A percentile compares a stretch with the other conserved stretches of the same genome.
Evolutionary conservation across 2,113 vertebrate species (phyloP).

Genomic region (Paraplagusia blochii): DNA sequence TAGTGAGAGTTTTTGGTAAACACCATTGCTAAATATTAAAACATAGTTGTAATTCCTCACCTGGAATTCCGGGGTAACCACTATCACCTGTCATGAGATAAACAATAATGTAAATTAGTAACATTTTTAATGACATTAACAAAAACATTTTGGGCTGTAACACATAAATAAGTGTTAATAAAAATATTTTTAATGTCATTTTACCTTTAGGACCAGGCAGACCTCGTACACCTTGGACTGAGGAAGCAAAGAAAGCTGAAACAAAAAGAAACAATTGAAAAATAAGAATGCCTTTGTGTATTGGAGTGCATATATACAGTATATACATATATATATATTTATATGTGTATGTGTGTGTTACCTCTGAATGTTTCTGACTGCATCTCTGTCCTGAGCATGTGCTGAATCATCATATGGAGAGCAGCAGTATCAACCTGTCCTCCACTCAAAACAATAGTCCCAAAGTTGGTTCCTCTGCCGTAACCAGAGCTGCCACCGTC

Average conservation of each 20-base stretch:
- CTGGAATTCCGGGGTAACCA: conserved; percentile 71
- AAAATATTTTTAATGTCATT: neutral
- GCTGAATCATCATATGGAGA: conserved; percentile 53
- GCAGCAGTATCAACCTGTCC: conserved; percentile 4
- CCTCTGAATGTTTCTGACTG: conserved; percentile 72
- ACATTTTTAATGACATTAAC: neutral
- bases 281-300: neutral
- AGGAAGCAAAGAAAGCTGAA: conserved; percentile 66
- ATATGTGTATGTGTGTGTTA: conserved; percentile 24
- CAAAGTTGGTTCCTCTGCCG: conserved; percentile 4
- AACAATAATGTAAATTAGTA: conserved; percentile 10
- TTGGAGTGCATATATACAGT: too few species aligned
- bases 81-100: conserved; percentile 65
- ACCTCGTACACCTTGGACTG: conserved; percentile 76
- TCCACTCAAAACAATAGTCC: conserved; percentile 5
- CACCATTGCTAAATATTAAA: too few species aligned
- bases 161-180: neutral
- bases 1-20: too few species aligned
- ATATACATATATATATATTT: neutral
- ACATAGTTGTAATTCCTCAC: conserved; percentile 45
- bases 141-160: neutral
- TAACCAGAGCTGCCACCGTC: neutral
- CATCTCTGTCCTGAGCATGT: conserved; percentile 63
- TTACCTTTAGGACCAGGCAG: conserved; percentile 86
- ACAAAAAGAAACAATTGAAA: conserved; percentile 10